Evolutionary conservation across 2,113 vertebrate species (phyloP).

Genomic region (Dolichotis patagonum): DNA sequence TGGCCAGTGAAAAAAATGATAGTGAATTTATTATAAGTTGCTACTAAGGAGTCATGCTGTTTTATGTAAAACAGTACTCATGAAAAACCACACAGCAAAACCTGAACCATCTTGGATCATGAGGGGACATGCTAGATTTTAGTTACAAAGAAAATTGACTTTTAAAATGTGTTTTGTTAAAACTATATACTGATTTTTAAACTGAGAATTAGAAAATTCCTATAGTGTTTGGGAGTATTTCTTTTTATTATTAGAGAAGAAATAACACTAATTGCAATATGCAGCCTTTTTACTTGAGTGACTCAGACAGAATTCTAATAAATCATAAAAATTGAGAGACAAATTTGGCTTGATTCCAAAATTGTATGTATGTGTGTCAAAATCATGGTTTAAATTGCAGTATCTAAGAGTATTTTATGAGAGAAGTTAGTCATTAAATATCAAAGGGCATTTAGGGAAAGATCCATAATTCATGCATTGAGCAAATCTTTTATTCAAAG

Average conservation of each 20-base stretch:
- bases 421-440: background rate
- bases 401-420: background rate
- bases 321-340: constrained; percentile 1
- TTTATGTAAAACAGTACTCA: constrained; percentile 65
- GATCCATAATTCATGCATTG: background rate
- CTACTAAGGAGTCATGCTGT: constrained; percentile 62
- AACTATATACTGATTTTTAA: background rate
- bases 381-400: background rate
- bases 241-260: constrained; percentile 38
- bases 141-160: constrained; percentile 39
- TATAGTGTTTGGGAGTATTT: background rate
- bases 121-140: constrained; percentile 58
- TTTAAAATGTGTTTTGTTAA: constrained; percentile 39
- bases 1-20: constrained; percentile 65
- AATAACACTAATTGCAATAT: constrained; percentile 8
- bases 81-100: constrained; percentile 70
- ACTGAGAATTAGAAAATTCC: background rate
- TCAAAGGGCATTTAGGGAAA: background rate
- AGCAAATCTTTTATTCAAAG: background rate
- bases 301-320: background rate
- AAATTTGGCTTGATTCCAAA: background rate
- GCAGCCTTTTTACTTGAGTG: constrained; percentile 27
- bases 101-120: constrained; percentile 47
- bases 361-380: background rate
- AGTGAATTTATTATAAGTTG: constrained; percentile 68